Base-by-base conservation (phyloP, 1,140 invertebrate genomes). In the Riptortus pedestris region DNA sequence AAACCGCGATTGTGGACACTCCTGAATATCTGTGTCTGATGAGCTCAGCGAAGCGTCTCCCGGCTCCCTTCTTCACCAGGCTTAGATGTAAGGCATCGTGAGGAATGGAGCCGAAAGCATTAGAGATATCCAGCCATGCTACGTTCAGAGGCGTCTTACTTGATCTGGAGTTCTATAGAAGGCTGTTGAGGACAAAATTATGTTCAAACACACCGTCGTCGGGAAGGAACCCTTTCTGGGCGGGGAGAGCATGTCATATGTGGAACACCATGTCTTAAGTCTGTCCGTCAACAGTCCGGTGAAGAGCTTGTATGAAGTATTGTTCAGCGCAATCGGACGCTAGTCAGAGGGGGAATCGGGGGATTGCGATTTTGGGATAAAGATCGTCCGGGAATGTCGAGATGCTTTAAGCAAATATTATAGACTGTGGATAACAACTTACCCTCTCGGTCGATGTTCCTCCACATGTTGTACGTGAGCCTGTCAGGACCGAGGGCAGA, bases 101-200 rank as follows among this genome's bases (percentile, higher is more conserved):
- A 0, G 74, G 71, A 7, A 75, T 66, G 4, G 71, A 72, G 0
- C 67, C 69, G 67, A 74, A 73, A 0, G 71, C 72, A 58, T 74
- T 72, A 1, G 68, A 31, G 1, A 72, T 62, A 51, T 75, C 72
- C 47, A 75, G 33, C 69, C 72, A 72, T 9, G 73, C 67, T 0
- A 76, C 64, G 16, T 71, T 69, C 11, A 70, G 16, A 9, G 28
- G 1, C 27, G 57, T 31, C n/a, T 64, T 63, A 0, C 70, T 70
- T 11, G 72, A 47, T 5, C 69, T 45, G n/a, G n/a, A n/a, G n/a
- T n/a, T n/a, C n/a, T n/a, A n/a, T 29, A 75, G 52, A 33, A 4
- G n/a, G 20, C 22, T 29, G 18, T 60, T n/a, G 26, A 62, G 38
- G 2, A 27, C 60, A 51, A 33, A 62, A 16, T 48, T 62, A 26